Evolutionary conservation across 2,113 vertebrate species (phyloP).

Genomic region (Sterna hirundo): DNA sequence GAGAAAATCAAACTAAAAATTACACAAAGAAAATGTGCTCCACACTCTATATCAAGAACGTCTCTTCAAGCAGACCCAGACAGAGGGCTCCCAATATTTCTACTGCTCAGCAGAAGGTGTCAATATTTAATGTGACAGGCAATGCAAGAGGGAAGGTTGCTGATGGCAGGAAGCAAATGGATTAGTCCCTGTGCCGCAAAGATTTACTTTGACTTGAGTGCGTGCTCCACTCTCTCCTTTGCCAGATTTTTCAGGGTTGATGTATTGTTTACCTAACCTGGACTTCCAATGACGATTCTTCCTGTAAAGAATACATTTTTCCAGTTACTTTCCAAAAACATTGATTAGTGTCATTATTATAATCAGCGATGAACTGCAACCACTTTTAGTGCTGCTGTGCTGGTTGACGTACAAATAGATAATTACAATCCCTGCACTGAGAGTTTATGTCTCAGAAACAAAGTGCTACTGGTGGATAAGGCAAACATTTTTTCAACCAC

Average conservation of each 20-base stretch:
- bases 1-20: not conserved
- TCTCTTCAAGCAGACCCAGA: not conserved
- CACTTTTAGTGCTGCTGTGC: not conserved
- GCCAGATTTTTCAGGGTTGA: not conserved
- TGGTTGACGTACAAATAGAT: not conserved
- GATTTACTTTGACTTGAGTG: not conserved
- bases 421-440: not conserved
- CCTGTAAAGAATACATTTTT: not conserved
- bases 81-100: not conserved
- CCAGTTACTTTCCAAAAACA: not conserved
- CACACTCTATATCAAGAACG: not conserved
- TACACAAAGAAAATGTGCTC: not conserved
- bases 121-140: constrained; percentile 4
- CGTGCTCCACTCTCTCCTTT: not conserved
- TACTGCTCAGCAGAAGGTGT: not conserved
- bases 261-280: not conserved
- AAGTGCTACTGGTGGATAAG: not conserved
- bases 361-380: accelerated
- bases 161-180: not conserved
- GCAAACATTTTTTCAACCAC: not conserved
- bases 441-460: not conserved
- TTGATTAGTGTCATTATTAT: not conserved
- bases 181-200: not conserved
- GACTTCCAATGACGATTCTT: not conserved
- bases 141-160: not conserved